Conservation (phyloP, 2,797 vertebrate species). For the Rhinichthys osculus region DNA sequence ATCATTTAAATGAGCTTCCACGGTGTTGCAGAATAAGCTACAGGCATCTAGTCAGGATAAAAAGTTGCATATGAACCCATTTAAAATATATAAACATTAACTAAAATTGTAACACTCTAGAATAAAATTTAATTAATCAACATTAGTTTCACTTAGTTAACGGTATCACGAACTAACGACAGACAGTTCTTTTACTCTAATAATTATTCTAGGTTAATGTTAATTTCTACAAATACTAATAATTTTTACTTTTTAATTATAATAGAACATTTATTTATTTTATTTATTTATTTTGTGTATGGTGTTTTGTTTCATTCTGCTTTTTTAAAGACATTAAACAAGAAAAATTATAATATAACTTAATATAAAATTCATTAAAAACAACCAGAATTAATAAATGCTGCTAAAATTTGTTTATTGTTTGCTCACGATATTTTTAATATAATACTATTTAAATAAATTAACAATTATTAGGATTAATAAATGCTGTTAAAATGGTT, state of each 20-base stretch:
- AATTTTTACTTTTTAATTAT: background rate
- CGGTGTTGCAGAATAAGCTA: background rate
- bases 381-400: background rate
- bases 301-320: background rate
- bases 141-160: background rate
- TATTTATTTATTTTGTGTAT: background rate
- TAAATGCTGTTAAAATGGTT: background rate
- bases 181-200: background rate
- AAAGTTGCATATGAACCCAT: background rate
- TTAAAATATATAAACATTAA: background rate
- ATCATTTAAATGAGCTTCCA: constrained; percentile 15
- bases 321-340: background rate
- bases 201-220: background rate
- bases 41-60: background rate
- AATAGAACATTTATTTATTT: background rate
- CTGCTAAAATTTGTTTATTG: background rate
- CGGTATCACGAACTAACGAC: background rate
- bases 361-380: background rate
- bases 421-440: background rate
- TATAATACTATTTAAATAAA: background rate
- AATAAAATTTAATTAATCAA: background rate
- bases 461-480: background rate
- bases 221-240: background rate
- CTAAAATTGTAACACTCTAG: background rate
- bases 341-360: background rate